Conservation (phyloP, 2,113 vertebrate genomes). For the Gymnorhina tibicen region DNA sequence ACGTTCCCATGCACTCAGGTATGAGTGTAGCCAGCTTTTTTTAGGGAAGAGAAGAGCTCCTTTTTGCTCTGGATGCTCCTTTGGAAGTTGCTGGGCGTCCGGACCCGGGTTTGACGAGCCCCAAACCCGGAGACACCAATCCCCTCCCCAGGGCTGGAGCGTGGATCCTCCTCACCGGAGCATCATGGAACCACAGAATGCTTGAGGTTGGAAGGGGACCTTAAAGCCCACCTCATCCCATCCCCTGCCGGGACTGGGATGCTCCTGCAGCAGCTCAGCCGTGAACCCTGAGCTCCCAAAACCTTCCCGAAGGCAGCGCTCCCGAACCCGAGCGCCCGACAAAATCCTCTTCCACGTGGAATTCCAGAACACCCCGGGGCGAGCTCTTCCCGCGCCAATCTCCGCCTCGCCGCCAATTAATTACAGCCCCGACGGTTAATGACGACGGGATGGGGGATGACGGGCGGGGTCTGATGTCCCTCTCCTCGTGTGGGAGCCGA, state of each 20-base stretch:
- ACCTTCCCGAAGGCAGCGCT: not conserved
- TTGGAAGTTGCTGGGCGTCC: not conserved
- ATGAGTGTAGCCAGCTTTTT: not conserved
- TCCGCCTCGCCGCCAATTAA: not conserved
- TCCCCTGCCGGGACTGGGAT: not conserved
- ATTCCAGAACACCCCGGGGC: not conserved
- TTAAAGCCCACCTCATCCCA: not conserved
- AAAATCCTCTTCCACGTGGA: not conserved
- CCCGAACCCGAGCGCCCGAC: not conserved
- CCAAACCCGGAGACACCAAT: not conserved
- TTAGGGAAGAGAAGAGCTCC: not conserved
- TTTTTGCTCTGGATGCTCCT: not conserved
- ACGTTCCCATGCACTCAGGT: not conserved
- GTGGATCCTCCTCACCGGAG: not conserved
- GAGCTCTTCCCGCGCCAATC: not conserved
- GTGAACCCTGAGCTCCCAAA: rapidly evolving
- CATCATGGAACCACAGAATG: not conserved
- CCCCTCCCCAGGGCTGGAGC: rapidly evolving
- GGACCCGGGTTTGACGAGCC: rapidly evolving
- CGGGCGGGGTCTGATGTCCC: not conserved
- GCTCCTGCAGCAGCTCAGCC: not conserved
- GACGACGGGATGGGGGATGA: not conserved
- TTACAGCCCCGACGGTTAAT: not conserved
- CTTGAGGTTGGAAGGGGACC: not conserved
- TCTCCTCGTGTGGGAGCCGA: not conserved